Conservation (phyloP, 2,888 invertebrate genomes). For the Stegana nigrithorax region DNA sequence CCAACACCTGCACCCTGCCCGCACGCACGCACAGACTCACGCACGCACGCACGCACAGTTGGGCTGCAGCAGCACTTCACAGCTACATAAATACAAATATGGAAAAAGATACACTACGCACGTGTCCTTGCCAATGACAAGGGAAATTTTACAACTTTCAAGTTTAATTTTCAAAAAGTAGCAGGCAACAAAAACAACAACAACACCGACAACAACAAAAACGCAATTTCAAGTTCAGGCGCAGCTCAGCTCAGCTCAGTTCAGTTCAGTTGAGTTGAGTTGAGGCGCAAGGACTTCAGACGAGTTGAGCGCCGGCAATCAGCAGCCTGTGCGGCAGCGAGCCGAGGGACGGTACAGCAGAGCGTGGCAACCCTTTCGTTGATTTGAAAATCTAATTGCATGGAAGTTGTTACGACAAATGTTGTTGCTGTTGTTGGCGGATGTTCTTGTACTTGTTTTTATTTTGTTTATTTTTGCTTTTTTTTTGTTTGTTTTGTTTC, state of each 20-base stretch:
- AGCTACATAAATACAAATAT: slow-evolving; percentile 15
- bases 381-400: slow-evolving; percentile 50
- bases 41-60: not conserved
- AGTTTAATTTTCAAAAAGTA: slow-evolving; percentile 61
- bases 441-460: too few species aligned
- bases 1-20: too few species aligned
- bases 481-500: too few species aligned
- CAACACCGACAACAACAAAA: not conserved
- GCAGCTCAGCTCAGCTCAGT: too few species aligned
- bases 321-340: too few species aligned
- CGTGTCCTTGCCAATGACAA: slow-evolving; percentile 61
- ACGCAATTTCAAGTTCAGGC: slow-evolving; percentile 16
- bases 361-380: slow-evolving; percentile 46
- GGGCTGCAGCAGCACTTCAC: slow-evolving; percentile 2
- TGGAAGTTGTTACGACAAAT: slow-evolving; percentile 47
- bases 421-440: not conserved
- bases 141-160: slow-evolving; percentile 62
- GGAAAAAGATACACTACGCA: slow-evolving; percentile 35
- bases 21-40: not conserved
- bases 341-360: not conserved
- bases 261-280: too few species aligned
- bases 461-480: too few species aligned
- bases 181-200: slow-evolving; percentile 47
- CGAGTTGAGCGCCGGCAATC: too few species aligned
- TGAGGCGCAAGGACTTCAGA: too few species aligned